Base-by-base conservation (phyloP, 2,888 invertebrate species). In the Plagodis pulveraria region DNA sequence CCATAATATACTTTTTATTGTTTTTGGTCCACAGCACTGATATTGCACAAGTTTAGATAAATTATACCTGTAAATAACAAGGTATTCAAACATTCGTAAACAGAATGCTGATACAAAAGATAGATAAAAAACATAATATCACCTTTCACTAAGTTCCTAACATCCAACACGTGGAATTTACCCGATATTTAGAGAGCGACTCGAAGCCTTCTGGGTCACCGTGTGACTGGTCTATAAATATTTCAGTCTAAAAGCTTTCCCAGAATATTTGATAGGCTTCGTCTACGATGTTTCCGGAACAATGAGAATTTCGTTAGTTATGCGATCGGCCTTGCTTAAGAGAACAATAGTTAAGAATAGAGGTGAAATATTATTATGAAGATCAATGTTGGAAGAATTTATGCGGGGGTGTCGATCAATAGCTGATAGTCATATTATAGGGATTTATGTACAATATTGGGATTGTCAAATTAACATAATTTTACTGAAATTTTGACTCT, bases 241-340 rank as follows among this genome's bases (percentile, higher is more conserved):
- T 75, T 73, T 65, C 73, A 73, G 75, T 70, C 81, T 84, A 76
- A 84, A 84, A 83, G 84, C 83, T 78, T 76, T 73, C 70, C 80
- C 72, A 65, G 80, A 84, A 84, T 84, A 83, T 69, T 67, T 62
- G 72, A 77, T 77, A 70, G 71, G 69, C 67, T 66, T 58, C 70
- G 76, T 76, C 76, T 74, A 69, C 74, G 66, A 69, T 59, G 66
- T 62, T 70, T 74, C 68, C 67, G 67, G 69, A 59, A 72, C 66
- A 63, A 66, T 62, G 55, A 53, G 65, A 69, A 67, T 67, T 68
- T 61, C 48, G 45, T 64, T 51, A 56, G 61, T 58, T 63, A 63
- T 63, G 51, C 62, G 58, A 56, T 53, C 56, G 49, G 10, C 55
- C 60, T 58, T 52, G 40, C 22, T 11, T n/a, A 46, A 47, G 50